Conservation (phyloP, 2,113 vertebrate genomes). For the Trogon surrucura region DNA sequence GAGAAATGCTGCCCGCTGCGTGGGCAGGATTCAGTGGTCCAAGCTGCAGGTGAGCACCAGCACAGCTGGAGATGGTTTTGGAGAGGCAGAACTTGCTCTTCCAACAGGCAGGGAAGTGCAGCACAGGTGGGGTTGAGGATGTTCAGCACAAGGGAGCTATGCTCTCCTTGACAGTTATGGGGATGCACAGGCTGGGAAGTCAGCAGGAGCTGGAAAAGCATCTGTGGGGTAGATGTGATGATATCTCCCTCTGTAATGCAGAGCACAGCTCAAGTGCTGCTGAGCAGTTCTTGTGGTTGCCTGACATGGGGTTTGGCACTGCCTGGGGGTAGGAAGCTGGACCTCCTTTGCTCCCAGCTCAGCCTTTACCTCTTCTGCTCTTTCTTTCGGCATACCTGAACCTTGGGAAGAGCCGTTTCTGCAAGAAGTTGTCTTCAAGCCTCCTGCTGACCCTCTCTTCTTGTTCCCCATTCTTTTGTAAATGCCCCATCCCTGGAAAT, state of each 20-base stretch:
- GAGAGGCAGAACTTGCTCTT: neutral
- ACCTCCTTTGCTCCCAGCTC: neutral
- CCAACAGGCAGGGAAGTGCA: rapidly evolving
- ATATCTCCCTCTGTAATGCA: neutral
- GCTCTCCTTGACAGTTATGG: neutral
- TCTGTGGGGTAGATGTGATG: neutral
- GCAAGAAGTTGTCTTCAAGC: neutral
- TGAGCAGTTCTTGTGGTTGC: neutral
- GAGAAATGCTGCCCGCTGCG: conserved; percentile 93
- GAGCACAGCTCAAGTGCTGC: neutral
- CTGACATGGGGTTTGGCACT: neutral
- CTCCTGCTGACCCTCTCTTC: neutral
- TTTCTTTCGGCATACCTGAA: neutral
- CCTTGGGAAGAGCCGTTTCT: neutral
- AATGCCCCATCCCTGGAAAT: neutral
- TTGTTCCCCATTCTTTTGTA: neutral
- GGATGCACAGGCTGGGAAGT: neutral
- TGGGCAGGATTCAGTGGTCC: conserved; percentile 98
- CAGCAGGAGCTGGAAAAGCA: neutral
- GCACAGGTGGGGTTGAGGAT: neutral
- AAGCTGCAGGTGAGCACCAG: conserved; percentile 88
- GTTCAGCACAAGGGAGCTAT: neutral
- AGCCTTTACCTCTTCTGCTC: neutral
- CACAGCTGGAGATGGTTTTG: neutral
- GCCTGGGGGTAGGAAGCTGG: rapidly evolving